These are phyloP conservation scores for Clavelina lepadiformis DNA, from an alignment of 23 tunicate species.

Conservation along the genomic window DNA sequence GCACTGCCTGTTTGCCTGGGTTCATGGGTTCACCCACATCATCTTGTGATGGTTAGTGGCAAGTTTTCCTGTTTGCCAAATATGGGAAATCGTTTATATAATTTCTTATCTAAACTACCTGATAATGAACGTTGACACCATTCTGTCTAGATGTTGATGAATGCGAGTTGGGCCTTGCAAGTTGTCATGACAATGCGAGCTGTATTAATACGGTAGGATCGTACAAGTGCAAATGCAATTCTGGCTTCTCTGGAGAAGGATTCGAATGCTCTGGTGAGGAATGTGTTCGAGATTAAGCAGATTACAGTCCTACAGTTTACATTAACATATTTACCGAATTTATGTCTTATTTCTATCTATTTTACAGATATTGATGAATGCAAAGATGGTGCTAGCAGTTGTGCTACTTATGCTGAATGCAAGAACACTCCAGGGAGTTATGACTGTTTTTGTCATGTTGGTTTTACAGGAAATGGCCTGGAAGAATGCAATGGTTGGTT, in stretches of 20 bases:
- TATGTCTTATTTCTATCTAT: neutral
- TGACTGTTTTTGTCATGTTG: slow-evolving; percentile 23
- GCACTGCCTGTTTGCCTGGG: slow-evolving; percentile 19
- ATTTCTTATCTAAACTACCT: too few species aligned
- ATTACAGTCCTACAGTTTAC: neutral
- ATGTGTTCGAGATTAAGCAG: neutral
- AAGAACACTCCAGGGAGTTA: slow-evolving; percentile 27
- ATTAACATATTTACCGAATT: neutral
- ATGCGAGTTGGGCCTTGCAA: slow-evolving; percentile 18
- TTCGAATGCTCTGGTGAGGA: slow-evolving; percentile 13
- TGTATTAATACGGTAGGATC: slow-evolving; percentile 24
- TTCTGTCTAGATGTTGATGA: slow-evolving; percentile 46
- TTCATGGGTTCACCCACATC: slow-evolving; percentile 21
- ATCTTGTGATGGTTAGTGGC: slow-evolving; percentile 12
- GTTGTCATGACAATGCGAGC: slow-evolving; percentile 8
- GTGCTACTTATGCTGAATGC: slow-evolving; percentile 37
- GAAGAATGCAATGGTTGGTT: slow-evolving; percentile 12
- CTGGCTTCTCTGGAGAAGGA: slow-evolving; percentile 29
- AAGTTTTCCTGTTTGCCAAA: too few species aligned
- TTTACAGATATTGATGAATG: slow-evolving; percentile 44
- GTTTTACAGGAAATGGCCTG: slow-evolving; percentile 31
- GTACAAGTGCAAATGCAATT: slow-evolving; percentile 5
- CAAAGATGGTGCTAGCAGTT: slow-evolving; percentile 10
- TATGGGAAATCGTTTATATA: too few species aligned
- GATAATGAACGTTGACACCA: too few species aligned